phyloP scores from a whole-genome alignment of 2,113 vertebrate genomes.

The Tamias sibiricus region DNA sequence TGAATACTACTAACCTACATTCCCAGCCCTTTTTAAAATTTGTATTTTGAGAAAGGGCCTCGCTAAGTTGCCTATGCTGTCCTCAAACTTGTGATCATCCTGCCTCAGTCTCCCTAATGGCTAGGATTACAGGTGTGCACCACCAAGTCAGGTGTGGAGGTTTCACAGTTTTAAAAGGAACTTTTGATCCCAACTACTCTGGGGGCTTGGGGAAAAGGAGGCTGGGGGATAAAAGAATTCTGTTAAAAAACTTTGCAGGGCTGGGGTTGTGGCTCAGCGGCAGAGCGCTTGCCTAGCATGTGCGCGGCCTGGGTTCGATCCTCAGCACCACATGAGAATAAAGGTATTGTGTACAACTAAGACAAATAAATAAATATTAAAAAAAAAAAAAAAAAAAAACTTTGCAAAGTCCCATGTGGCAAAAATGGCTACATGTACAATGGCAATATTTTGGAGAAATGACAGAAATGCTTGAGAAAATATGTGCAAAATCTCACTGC shows the following conservation, averaged over 20 bases:
- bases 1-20: neutral
- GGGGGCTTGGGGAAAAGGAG: neutral
- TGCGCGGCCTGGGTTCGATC: too few relatives aligned
- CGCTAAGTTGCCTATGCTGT: neutral
- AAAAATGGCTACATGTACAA: neutral
- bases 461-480: neutral
- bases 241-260: neutral
- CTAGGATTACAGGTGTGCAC: neutral
- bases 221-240: neutral
- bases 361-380: too few relatives aligned
- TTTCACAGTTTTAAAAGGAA: neutral
- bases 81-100: neutral
- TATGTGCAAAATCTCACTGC: neutral
- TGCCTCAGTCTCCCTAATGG: neutral
- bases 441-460: conserved; percentile 10
- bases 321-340: too few relatives aligned
- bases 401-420: neutral
- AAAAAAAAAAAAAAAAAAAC: too few relatives aligned
- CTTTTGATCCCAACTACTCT: neutral
- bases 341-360: too few relatives aligned
- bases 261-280: too few relatives aligned
- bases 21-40: too few relatives aligned
- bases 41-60: neutral
- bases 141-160: neutral
- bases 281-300: too few relatives aligned